Evolutionary conservation across 2,113 vertebrate genomes (phyloP), one percentile per base, ranked within the genome.

Genomic region (Corapipo altera): DNA sequence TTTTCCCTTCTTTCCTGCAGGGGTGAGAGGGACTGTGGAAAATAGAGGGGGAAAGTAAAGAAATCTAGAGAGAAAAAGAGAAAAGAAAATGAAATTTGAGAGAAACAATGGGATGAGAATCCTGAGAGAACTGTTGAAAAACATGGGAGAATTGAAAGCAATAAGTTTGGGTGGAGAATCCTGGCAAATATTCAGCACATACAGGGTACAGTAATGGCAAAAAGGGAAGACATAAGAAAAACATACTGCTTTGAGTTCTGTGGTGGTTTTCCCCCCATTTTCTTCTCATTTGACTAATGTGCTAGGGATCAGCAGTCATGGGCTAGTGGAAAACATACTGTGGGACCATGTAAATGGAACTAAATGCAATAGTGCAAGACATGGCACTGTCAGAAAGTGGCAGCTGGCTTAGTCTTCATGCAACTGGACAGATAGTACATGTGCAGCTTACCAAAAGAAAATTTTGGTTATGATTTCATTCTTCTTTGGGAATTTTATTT

Each of bases 401-500:
- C 69, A 83, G 51, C 43, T 90, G 59, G 39, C 49, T 73, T 89
- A 41, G 33, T 81, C 35, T 78, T 92, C 44, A 3, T 83, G 33
- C 35, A 77, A 64, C 39, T 74, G 30, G 32, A 55, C 71, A 86
- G 55, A 66, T 1, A 4, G 43, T 52, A 73, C 75, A 23, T 22
- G 3, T 49, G 32, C 80, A 55, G 19, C 32, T 78, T 43, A 79
- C 64, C 73, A 87, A 72, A 74, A 51, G 27, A 62, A 57, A 58
- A 41, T 79, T 76, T 82, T 78, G 26, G 59, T 84, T 84, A 85
- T 89, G 19, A 86, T 88, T 92, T 91, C 16, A 35, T 93, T 92
- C 67, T 92, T 95, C 85, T 88, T 87, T 78, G 75, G 78, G 79
- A 94, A 91, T 96, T 89, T 85, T 91, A 65, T 88, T 86, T 88